Evolutionary conservation across 2,888 invertebrate genomes (phyloP).

Genomic region (Steinernema hermaphroditum): DNA sequence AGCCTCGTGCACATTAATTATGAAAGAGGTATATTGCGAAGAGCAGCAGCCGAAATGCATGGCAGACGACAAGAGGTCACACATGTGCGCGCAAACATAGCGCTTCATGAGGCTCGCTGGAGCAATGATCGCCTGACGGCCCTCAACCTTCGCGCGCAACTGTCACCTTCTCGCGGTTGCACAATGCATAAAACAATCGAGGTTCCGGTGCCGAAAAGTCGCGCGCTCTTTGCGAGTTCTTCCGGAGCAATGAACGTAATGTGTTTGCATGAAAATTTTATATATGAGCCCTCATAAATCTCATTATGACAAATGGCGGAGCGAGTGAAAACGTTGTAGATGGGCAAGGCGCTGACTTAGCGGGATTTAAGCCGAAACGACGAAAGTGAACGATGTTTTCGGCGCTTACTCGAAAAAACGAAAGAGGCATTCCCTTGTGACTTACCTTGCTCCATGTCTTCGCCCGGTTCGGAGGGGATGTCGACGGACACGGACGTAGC

Average conservation of each 20-base stretch:
- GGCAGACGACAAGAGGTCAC: slow-evolving; percentile 25
- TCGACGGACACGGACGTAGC: background rate
- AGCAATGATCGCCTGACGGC: background rate
- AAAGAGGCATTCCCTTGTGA: background rate
- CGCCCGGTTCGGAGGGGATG: background rate
- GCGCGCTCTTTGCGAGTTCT: background rate
- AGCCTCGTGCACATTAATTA: slow-evolving; percentile 35
- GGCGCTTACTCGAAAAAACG: background rate
- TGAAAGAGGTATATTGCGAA: slow-evolving; percentile 22
- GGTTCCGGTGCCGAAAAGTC: background rate
- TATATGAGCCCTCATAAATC: slow-evolving; percentile 17
- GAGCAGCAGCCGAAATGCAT: slow-evolving; percentile 26
- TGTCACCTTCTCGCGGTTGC: slow-evolving; percentile 6
- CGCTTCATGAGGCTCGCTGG: slow-evolving; percentile 6
- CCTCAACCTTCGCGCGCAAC: slow-evolving; percentile 11
- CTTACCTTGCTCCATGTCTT: slow-evolving; percentile 30
- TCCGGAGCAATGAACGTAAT: background rate
- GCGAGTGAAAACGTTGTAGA: background rate
- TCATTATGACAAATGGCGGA: slow-evolving; percentile 24
- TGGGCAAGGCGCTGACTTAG: background rate
- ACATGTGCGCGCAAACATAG: slow-evolving; percentile 23
- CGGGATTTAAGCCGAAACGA: background rate
- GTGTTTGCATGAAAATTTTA: slow-evolving; percentile 11
- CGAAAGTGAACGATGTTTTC: background rate
- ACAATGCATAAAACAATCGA: background rate